A percentile compares a stretch with the other conserved stretches of the same genome.
Conservation (phyloP, 2,888 invertebrate species). For the Troides helena region DNA sequence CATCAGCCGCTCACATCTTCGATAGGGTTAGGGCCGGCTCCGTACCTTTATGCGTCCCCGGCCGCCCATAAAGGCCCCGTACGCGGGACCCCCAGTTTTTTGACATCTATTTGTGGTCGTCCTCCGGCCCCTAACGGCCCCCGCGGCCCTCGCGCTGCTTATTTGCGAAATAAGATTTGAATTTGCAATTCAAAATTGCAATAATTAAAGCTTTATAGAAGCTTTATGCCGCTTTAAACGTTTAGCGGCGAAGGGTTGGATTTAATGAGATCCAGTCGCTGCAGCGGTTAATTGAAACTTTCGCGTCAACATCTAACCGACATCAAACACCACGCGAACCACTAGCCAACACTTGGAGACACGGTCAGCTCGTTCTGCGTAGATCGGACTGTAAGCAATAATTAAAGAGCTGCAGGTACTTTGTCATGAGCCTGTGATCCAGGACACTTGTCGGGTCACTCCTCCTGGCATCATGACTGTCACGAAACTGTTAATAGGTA, state of each 20-base stretch:
- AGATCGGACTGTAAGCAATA: no score
- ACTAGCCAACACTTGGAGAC: no score
- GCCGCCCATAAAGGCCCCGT: slow-evolving; percentile 72
- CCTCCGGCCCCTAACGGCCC: slow-evolving; percentile 68
- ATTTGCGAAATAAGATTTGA: slow-evolving; percentile 40
- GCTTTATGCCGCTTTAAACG: slow-evolving; percentile 13
- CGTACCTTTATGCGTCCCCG: slow-evolving; percentile 78
- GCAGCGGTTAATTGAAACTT: no score
- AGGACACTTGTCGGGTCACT: no score
- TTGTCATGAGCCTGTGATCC: no score
- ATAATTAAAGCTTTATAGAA: slow-evolving; percentile 24
- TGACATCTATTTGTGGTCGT: slow-evolving; percentile 79
- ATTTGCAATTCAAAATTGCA: slow-evolving; percentile 41
- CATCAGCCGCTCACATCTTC: slow-evolving; percentile 76
- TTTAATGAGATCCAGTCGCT: no score
- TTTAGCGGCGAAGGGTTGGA: not conserved
- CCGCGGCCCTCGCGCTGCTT: slow-evolving; percentile 44
- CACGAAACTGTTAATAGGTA: no score
- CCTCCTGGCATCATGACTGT: no score
- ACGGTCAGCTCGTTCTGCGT: no score
- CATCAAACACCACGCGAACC: no score
- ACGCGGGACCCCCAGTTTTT: slow-evolving; percentile 71
- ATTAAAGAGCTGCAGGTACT: no score
- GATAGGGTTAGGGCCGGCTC: slow-evolving; percentile 79
- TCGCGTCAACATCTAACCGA: not conserved